A percentile compares a stretch with the other conserved stretches of the same genome.
These are phyloP conservation scores for Anastrepha obliqua DNA, from an alignment of 1,140 invertebrate genomes.

Conservation along the genomic window DNA sequence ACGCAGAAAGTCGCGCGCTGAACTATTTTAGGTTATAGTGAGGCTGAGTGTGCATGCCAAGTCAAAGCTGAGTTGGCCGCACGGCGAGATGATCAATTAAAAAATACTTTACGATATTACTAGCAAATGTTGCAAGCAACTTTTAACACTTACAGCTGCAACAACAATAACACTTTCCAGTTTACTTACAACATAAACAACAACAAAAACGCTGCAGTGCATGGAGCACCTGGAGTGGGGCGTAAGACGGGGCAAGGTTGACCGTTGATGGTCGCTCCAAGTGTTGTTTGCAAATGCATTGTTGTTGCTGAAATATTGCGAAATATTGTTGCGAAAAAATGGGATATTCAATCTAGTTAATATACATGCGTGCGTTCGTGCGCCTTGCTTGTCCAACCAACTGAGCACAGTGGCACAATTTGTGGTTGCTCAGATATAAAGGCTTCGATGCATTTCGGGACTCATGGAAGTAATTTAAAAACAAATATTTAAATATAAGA, in stretches of 20 bases:
- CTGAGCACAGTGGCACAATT: no score
- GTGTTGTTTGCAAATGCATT: slow-evolving; percentile 9
- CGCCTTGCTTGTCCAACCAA: no score
- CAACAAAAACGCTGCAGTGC: neutral
- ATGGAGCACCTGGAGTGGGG: neutral
- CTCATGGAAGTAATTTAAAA: no score
- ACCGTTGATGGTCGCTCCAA: neutral
- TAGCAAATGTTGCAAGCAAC: slow-evolving; percentile 31
- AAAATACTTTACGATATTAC: slow-evolving; percentile 54
- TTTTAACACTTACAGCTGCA: slow-evolving; percentile 11
- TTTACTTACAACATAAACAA: slow-evolving; percentile 29
- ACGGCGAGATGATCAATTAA: slow-evolving; percentile 40
- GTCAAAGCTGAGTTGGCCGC: neutral
- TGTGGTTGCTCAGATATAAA: no score
- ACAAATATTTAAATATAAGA: no score
- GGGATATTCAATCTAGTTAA: no score
- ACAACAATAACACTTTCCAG: neutral
- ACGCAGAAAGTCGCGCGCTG: neutral
- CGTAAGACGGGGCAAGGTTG: neutral
- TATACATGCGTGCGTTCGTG: no score
- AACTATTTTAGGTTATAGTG: neutral
- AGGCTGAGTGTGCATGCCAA: neutral
- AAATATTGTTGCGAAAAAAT: no score
- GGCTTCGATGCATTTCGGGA: no score
- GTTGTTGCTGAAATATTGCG: neutral